Percentiles rank a stretch among this genome's conserved stretches.
phyloP scores from a whole-genome alignment of 2,113 vertebrate genomes.

The Madoqua kirkii region DNA sequence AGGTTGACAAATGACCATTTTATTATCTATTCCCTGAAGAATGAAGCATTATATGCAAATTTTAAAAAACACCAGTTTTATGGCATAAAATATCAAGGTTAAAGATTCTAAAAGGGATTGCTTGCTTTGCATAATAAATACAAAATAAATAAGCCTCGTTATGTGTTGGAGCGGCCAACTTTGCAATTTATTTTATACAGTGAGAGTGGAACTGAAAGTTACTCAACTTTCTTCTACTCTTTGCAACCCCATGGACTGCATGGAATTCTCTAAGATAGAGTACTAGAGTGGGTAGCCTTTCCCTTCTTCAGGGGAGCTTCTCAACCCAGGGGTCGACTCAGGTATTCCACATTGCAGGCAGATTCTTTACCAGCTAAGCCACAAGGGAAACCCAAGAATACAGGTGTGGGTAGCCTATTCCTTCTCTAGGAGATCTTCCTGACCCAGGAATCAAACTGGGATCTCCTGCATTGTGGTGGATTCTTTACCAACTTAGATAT shows the following conservation, averaged over 20 bases:
- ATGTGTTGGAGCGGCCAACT: neutral
- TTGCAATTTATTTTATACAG: neutral
- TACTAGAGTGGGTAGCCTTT: neutral
- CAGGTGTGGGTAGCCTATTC: neutral
- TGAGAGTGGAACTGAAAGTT: neutral
- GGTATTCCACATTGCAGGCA: rapidly evolving
- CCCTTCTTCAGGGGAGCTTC: neutral
- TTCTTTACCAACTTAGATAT: neutral
- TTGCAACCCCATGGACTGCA: neutral
- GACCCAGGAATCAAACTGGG: rapidly evolving
- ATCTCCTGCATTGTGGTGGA: rapidly evolving
- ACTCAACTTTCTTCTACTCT: neutral
- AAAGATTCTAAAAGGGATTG: neutral
- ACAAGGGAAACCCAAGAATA: neutral
- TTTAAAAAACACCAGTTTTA: neutral
- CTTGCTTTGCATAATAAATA: neutral
- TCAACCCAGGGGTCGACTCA: neutral
- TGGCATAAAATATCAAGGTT: neutral
- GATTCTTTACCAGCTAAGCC: neutral
- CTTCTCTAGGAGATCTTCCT: neutral
- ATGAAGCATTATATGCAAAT: neutral
- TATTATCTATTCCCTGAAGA: neutral
- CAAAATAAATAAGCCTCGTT: neutral
- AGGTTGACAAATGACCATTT: neutral
- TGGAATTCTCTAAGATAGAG: neutral